Base-by-base conservation (phyloP, 2,113 vertebrate genomes). In the Peromyscus leucopus region DNA sequence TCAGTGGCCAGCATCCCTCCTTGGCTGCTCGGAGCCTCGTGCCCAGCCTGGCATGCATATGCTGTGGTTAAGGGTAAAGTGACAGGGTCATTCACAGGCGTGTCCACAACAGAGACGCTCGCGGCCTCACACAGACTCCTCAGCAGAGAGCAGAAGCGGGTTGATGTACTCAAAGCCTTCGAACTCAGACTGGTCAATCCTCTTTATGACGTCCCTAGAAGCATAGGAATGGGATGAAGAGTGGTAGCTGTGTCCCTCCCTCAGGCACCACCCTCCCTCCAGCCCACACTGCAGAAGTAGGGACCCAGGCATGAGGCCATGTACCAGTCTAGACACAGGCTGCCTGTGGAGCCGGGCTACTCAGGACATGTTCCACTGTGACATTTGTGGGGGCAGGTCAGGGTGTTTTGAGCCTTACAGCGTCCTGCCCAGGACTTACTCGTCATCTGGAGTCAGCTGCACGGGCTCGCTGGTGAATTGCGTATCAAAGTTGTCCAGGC, bases 161-260 rank as follows among this genome's bases (percentile, higher is more conserved):
- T 99, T 99, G 98, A 99, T 99, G 98, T 99, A 99, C 98, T 99
- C 99, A 84, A 99, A 99, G 93, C 99, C 99, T 98, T 99, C 99
- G 84, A 99, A 99, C 97, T 99, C 99, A 0, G 99, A 99, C 99
- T 99, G 99, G 98, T 99, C 99, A 98, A 99, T 99, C 98, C 99
- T 99, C 98, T 99, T 99, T 96, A 99, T 99, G 98, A 99, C 99
- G 87, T 99, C 99, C 98, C 99, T 99, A 98, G 24, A 97, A 96
- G 97, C 96, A 19, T 6, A 92, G 89, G 74, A 0, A 19, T 17
- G 36, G 3, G 1, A 0, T 0, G 12, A 55, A 26, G 33, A 46
- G 55, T 9, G 12, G 33, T 4, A 5, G 21, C 36, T 1, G 8
- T 0, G 57, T 0, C 7, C 10, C 75, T 33, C 8, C n/a, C 7